Evolutionary conservation across 2,888 invertebrate genomes (phyloP).

Genomic region (Linnaemya tessellans): DNA sequence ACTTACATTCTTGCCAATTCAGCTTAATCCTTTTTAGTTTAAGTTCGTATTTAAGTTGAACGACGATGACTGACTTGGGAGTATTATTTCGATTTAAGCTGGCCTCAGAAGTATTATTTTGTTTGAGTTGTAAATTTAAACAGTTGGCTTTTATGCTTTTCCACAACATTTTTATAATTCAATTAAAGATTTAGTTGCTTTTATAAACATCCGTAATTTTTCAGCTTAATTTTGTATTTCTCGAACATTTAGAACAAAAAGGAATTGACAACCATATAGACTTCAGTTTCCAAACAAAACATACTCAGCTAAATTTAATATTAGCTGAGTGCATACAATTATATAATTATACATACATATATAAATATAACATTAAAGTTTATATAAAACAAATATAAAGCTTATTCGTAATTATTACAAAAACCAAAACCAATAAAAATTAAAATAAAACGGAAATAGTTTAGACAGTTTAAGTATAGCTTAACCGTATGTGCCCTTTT

Average conservation of each 20-base stretch:
- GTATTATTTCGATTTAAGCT: not conserved
- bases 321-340: constrained; percentile 43
- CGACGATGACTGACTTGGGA: not conserved
- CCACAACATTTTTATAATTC: not conserved
- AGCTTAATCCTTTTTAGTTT: not conserved
- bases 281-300: constrained; percentile 60
- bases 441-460: constrained; percentile 54
- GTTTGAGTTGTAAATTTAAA: not conserved
- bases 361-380: constrained; percentile 41
- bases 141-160: not conserved
- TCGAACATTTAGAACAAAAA: constrained; percentile 54
- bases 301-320: constrained; percentile 42
- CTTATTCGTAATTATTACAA: constrained; percentile 59
- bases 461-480: constrained; percentile 78
- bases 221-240: not conserved
- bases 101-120: constrained; percentile 1
- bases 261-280: constrained; percentile 74
- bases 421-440: constrained; percentile 36
- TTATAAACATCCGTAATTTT: not conserved
- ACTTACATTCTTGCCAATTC: not conserved
- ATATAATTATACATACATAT: constrained; percentile 9
- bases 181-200: not conserved
- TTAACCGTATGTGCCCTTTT: constrained; percentile 84
- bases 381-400: constrained; percentile 54
- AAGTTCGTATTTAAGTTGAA: not conserved